Percentiles rank a stretch among this genome's conserved stretches.
Conservation (phyloP, 30 jellyfish, hydroid and myxozoan genomes). For the Aurelia coerulea region DNA sequence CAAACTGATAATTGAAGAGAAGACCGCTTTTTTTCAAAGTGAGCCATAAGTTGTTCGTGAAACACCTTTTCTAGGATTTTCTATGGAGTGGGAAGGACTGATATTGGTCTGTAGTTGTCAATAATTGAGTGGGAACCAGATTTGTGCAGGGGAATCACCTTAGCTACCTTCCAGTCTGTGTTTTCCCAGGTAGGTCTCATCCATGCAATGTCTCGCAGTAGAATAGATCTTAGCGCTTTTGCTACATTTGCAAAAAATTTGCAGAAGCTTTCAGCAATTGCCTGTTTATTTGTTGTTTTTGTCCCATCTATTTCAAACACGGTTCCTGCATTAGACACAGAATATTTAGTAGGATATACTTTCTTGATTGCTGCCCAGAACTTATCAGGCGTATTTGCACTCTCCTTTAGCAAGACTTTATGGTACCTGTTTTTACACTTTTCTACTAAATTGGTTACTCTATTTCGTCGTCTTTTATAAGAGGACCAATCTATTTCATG, state of each 20-base stretch:
- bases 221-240: slow-evolving; percentile 12
- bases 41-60: no score
- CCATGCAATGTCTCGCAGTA: slow-evolving; percentile 14
- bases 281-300: slow-evolving; percentile 5
- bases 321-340: slow-evolving; percentile 28
- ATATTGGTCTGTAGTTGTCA: no score
- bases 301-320: background rate
- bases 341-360: background rate
- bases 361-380: slow-evolving; percentile 47
- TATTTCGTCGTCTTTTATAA: slow-evolving; percentile 23
- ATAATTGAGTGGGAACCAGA: no score
- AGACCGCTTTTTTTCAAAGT: no score
- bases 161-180: no score
- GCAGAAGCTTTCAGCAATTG: slow-evolving; percentile 22
- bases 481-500: slow-evolving; percentile 19
- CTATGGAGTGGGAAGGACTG: no score
- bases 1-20: no score
- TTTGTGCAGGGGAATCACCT: no score
- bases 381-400: slow-evolving; percentile 25
- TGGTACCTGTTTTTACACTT: background rate
- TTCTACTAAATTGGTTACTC: slow-evolving; percentile 18
- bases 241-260: slow-evolving; percentile 39
- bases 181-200: slow-evolving; percentile 5
- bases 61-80: no score
- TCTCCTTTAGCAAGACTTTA: background rate